These are phyloP conservation scores for Sesamia inferens DNA, from an alignment of 2,888 invertebrate genomes.

Conservation along the genomic window DNA sequence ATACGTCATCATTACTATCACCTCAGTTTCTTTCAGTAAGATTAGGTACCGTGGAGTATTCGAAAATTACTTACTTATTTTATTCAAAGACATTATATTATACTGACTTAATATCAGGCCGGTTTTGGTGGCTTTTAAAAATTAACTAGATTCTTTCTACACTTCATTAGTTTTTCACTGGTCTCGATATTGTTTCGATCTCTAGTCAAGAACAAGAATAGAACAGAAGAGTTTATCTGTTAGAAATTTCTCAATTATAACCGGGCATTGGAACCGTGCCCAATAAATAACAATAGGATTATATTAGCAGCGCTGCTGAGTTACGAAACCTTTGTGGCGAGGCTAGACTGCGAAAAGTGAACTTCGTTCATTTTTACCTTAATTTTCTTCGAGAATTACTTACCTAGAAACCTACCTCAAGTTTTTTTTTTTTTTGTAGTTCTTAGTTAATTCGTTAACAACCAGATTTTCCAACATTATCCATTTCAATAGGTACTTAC, in stretches of 20 bases:
- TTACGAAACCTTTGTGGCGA: slow-evolving; percentile 40
- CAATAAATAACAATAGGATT: slow-evolving; percentile 51
- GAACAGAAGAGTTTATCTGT: slow-evolving; percentile 42
- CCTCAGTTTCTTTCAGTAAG: too few relatives aligned
- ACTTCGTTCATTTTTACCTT: background rate
- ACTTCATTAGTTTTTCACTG: background rate
- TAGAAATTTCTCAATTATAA: slow-evolving; percentile 55
- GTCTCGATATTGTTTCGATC: slow-evolving; percentile 20
- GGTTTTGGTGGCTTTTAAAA: background rate
- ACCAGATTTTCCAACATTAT: background rate
- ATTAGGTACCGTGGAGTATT: too few relatives aligned
- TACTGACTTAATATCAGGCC: too few relatives aligned
- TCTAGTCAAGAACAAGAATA: slow-evolving; percentile 47
- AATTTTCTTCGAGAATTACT: background rate
- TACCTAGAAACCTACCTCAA: background rate
- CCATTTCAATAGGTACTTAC: background rate
- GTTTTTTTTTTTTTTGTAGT: background rate
- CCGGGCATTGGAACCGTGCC: slow-evolving; percentile 51
- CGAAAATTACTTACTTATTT: too few relatives aligned
- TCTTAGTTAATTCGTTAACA: background rate
- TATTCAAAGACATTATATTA: too few relatives aligned
- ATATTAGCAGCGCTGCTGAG: slow-evolving; percentile 30
- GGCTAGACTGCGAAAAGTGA: slow-evolving; percentile 12
- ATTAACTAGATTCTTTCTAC: background rate
- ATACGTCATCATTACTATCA: background rate